Evolutionary conservation across 2,888 invertebrate species (phyloP), one percentile per base, ranked within the genome.

Genomic region (Meganola albula): DNA sequence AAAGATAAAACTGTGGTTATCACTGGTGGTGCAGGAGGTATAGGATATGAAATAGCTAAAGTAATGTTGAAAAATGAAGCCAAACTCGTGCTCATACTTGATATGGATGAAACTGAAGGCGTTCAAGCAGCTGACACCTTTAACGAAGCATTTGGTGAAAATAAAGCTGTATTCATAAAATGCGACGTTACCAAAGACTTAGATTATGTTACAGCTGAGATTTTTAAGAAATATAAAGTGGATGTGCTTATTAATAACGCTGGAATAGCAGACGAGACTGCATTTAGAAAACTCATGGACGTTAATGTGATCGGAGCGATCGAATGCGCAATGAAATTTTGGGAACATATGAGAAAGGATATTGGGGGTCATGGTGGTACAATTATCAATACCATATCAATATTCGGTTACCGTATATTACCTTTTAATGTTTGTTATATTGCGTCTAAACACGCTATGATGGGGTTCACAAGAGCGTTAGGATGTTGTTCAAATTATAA

Each of bases 371-470:
- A 64, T 22, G 90, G 91, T 2, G 91, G 91, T 2, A 79, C 85
- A 2, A 83, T 91, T 25, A 74, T 90, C 10, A 91, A 91, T 56
- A 68, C 89, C 20, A 76, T 89, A 1, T 90, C 90, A 1, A 79
- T 88, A 8, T 79, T 87, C 35, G 90, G 90, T 0, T 72, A 20
- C 16, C 11, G 31, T 3, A 24, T 12, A 11, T 37, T 10, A 13
- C 51, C 51, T 9, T 50, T 24, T 27, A 2, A 8, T 5, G 28
- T 43, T 2, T 34, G 7, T 24, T 60, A 56, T 20, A 47, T 46
- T 27, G 35, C 58, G 2, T 51, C 61, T 0, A 56, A 60, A 21
- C 75, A 76, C 36, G 87, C 82, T 10, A 78, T 88, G 1, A 54
- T 84, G 14, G 87, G 87, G 4, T 66, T 88, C 31, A 74, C 77